Conservation (phyloP, 2,797 vertebrate genomes). For the Octomys mimax region DNA sequence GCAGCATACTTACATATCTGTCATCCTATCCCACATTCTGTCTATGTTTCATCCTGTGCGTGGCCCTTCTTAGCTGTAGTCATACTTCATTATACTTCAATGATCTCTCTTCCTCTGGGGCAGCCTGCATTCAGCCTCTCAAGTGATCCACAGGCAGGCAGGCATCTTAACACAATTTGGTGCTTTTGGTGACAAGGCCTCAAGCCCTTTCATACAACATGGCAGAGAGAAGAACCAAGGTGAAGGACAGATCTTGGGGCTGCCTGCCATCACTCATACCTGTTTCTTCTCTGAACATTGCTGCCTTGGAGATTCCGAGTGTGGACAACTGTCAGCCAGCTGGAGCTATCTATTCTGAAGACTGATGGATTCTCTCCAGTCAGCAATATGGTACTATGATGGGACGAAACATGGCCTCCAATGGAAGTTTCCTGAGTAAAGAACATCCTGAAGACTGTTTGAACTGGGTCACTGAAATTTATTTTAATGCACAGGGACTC, state of each 20-base stretch:
- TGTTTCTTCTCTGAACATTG: neutral
- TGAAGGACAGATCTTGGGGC: conserved; percentile 33
- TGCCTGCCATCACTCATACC: neutral
- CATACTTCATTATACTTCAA: neutral
- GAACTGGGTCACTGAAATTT: conserved; percentile 61
- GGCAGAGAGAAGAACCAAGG: neutral
- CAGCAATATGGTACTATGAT: conserved; percentile 12
- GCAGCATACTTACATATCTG: neutral
- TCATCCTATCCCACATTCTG: neutral
- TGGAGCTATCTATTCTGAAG: conserved; percentile 39
- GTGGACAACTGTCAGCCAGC: conserved; percentile 26
- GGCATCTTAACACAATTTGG: neutral
- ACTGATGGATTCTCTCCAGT: conserved; percentile 36
- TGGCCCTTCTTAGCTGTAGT: neutral
- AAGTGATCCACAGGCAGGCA: neutral
- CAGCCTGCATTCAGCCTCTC: neutral
- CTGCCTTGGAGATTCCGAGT: neutral
- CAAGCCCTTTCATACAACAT: neutral
- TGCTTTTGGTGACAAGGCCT: neutral
- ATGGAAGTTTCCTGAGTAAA: conserved; percentile 62
- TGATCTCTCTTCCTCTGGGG: neutral
- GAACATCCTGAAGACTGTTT: conserved; percentile 70
- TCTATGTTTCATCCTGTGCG: neutral
- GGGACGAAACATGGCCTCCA: conserved; percentile 59
- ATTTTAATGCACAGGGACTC: conserved; percentile 75